Evolutionary conservation across 2,113 vertebrate genomes (phyloP).

Genomic region (Rhinogobius similis): DNA sequence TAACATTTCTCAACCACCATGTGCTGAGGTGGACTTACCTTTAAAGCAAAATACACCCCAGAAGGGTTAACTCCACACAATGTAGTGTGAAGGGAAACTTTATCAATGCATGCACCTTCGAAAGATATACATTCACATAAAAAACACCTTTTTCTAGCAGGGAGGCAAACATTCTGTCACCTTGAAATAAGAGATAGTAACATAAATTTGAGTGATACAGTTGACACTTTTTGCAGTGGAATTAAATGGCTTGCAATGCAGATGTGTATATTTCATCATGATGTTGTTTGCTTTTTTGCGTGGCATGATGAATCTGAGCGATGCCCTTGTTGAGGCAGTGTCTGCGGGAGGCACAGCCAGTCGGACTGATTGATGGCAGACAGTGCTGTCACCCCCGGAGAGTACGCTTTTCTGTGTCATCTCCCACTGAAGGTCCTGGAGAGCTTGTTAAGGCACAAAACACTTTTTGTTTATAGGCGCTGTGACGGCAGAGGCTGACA

Average conservation of each 20-base stretch:
- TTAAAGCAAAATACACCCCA: neutral
- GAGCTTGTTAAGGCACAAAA: slow-evolving; percentile 80
- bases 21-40: neutral
- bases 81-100: neutral
- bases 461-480: slow-evolving; percentile 74
- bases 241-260: slow-evolving; percentile 59
- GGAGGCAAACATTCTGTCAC: neutral
- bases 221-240: slow-evolving; percentile 24
- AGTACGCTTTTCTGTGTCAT: slow-evolving; percentile 73
- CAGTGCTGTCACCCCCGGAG: slow-evolving; percentile 75
- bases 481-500: slow-evolving; percentile 69
- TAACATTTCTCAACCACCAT: neutral
- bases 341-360: slow-evolving; percentile 61
- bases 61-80: neutral
- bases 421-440: slow-evolving; percentile 75
- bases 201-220: neutral
- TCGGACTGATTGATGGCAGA: slow-evolving; percentile 78
- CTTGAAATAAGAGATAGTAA: slow-evolving; percentile 24
- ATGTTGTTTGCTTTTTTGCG: slow-evolving; percentile 30
- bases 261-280: slow-evolving; percentile 70
- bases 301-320: slow-evolving; percentile 72
- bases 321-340: slow-evolving; percentile 72
- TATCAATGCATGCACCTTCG: neutral
- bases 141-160: neutral
- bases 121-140: neutral